Conservation (phyloP, 2,888 invertebrate genomes). For the Dolichopus griseipennis region DNA sequence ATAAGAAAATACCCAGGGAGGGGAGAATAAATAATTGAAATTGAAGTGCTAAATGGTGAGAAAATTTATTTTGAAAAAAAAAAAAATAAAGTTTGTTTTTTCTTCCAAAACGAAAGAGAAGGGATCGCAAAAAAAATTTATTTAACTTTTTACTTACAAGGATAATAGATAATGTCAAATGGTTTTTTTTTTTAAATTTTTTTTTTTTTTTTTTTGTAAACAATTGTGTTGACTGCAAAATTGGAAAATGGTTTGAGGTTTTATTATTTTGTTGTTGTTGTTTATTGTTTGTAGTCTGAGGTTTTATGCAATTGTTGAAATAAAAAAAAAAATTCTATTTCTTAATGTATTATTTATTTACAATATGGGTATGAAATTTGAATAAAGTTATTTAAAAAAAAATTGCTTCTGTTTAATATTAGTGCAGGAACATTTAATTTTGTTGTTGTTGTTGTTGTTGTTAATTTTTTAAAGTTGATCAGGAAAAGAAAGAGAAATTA, state of each 20-base stretch:
- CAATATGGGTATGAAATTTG: too few relatives aligned
- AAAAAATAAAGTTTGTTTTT: neutral
- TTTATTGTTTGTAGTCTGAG: neutral
- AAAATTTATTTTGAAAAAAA: slow-evolving; percentile 4
- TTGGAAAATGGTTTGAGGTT: neutral
- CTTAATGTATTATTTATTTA: too few relatives aligned
- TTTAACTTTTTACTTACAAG: slow-evolving; percentile 3
- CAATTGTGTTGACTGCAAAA: neutral
- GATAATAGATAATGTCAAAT: slow-evolving; percentile 8
- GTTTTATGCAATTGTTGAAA: neutral
- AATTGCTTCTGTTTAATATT: too few relatives aligned
- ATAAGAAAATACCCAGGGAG: too few relatives aligned
- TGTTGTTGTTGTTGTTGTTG: too few relatives aligned
- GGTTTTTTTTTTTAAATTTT: too few relatives aligned
- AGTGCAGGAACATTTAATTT: too few relatives aligned
- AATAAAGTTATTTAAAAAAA: too few relatives aligned
- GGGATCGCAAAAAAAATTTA: neutral
- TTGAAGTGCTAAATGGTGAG: slow-evolving; percentile 12
- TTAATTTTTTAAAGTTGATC: too few relatives aligned
- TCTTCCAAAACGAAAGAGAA: neutral
- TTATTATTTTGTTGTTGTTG: neutral
- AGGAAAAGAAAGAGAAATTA: too few relatives aligned
- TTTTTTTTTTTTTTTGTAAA: too few relatives aligned
- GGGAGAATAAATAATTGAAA: neutral
- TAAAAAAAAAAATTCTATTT: too few relatives aligned